Conservation (phyloP, 2,797 vertebrate genomes). For the Selene dorsalis region DNA sequence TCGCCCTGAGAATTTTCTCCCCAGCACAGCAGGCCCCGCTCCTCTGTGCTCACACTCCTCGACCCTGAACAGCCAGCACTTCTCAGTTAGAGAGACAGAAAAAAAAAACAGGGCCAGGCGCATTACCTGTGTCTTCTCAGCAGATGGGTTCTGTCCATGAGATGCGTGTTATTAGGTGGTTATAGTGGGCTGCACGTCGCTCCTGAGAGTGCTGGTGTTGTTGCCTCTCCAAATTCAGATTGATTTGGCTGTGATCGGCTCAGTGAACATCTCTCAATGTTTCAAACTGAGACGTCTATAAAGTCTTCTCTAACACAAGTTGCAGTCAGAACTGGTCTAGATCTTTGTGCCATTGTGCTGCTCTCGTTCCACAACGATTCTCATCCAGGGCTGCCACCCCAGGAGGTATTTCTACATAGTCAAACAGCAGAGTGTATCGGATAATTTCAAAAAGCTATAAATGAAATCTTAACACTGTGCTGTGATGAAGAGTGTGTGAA, state of each 20-base stretch:
- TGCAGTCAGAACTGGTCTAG: neutral
- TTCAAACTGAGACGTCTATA: constrained; percentile 31
- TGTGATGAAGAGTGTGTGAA: neutral
- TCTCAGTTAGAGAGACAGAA: constrained; percentile 58
- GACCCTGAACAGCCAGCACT: constrained; percentile 66
- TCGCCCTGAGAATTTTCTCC: constrained; percentile 88
- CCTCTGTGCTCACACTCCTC: constrained; percentile 69
- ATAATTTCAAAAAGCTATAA: neutral
- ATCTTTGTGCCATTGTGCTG: neutral
- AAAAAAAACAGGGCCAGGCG: constrained; percentile 45
- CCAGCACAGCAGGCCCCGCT: constrained; percentile 79
- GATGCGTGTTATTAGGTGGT: constrained; percentile 52
- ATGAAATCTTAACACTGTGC: neutral
- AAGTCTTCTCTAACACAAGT: constrained; percentile 10
- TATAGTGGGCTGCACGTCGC: constrained; percentile 30
- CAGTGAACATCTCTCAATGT: constrained; percentile 25
- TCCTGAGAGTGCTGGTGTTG: constrained; percentile 19
- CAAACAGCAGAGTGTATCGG: neutral
- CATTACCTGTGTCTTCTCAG: constrained; percentile 60
- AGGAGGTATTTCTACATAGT: neutral
- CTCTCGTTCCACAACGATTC: neutral
- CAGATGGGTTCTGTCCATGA: constrained; percentile 52
- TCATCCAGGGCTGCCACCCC: neutral
- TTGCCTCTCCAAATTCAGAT: constrained; percentile 48
- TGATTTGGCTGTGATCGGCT: constrained; percentile 26